Evolutionary conservation across 2,797 vertebrate genomes (phyloP), one percentile per base, ranked within the genome.

Genomic region (Bradypodion pumilum): DNA sequence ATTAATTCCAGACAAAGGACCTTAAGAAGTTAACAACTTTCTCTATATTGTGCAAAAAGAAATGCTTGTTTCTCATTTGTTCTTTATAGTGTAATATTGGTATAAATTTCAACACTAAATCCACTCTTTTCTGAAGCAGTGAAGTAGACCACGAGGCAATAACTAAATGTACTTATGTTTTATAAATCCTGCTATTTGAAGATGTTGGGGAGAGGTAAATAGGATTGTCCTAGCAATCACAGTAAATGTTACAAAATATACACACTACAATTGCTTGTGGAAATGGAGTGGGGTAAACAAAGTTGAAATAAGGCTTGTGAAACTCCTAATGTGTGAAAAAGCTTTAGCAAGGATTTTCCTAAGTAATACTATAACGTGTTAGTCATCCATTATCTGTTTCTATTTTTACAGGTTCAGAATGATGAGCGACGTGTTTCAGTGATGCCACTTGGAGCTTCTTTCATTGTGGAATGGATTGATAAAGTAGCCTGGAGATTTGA

Each of bases 341-440:
- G 19, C 83, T 89, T 93, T 86, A 81, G 2, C 86, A 56, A 91
- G 83, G 91, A 94, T 95, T 95, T n/a, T 95, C 92, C 93, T 88
- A 91, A 91, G 88, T 91, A 85, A 87, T 89, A 93, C 85, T 91
- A 86, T 94, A 89, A 92, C 90, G 90, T 92, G 78, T 95, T 96
- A 95, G 92, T 96, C 94, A 96, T 95, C 91, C 89, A 91, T 94
- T 91, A 93, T 93, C 92, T 92, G 85, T 85, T 95, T 95, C 94
- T 97, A 21, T 96, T 95, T 96, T 95, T 94, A 85, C 95, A 97
- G 97, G 93, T 96, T 95, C 91, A 93, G 93, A 95, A 95, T 89
- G 93, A 95, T 96, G 95, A 93, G 88, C 88, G 92, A 93, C 27
- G 88, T 83, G 35, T 84, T 89, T 81, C 89, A 87, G 90, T 52